Evolutionary conservation across 1,140 invertebrate species (phyloP).

Genomic region (Cherax destructor): DNA sequence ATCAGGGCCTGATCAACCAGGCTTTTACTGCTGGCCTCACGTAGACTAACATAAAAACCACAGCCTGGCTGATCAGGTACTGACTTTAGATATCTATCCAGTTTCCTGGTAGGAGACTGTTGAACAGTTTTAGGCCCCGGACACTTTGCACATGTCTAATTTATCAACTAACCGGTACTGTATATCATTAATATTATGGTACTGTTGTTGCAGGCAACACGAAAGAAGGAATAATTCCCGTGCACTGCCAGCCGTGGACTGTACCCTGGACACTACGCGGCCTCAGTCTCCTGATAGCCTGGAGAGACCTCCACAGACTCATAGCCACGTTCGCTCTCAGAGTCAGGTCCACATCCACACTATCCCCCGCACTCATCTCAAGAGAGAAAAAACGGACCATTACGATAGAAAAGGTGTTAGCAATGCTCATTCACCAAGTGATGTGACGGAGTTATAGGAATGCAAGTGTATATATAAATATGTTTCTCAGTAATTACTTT

Average conservation of each 20-base stretch:
- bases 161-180: too few relatives aligned
- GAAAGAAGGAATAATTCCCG: neutral
- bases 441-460: constrained; percentile 45
- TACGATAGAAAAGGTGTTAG: neutral
- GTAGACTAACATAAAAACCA: too few relatives aligned
- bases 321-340: constrained; percentile 3
- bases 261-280: constrained; percentile 24
- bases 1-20: too few relatives aligned
- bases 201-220: constrained; percentile 1
- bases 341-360: constrained; percentile 31
- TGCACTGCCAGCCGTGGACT: constrained; percentile 45
- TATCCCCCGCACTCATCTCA: constrained; percentile 42
- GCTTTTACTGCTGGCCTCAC: too few relatives aligned
- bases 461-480: neutral
- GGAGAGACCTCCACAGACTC: constrained; percentile 13
- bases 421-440: constrained; percentile 28
- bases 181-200: too few relatives aligned
- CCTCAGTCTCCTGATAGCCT: constrained; percentile 58
- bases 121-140: too few relatives aligned
- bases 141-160: too few relatives aligned
- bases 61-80: too few relatives aligned
- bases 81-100: too few relatives aligned
- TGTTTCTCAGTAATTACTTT: neutral
- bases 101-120: too few relatives aligned
- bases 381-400: constrained; percentile 21